Evolutionary conservation across 2,113 vertebrate species (phyloP), one percentile per base, ranked within the genome.

Genomic region (Psettodes erumei): DNA sequence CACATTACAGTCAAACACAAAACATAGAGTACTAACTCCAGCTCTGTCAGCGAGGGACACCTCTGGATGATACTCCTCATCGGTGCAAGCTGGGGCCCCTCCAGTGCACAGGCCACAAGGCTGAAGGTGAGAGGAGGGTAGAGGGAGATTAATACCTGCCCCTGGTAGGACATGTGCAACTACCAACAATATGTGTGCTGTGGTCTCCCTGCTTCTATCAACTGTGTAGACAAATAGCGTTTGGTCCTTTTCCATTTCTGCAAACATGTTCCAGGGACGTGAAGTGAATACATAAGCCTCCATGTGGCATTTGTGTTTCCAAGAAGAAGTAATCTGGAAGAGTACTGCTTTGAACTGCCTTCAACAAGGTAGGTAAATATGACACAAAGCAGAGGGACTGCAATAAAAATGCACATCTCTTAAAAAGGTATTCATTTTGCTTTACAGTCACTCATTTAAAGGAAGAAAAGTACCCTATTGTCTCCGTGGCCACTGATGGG

Each of bases 1-100:
- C 1, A 25, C 33, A 2, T 32, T 12, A 0, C 8, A 54, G 56
- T 48, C 7, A 58, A 25, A 21, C 1, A 60, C 0, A 50, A 21
- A 68, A 60, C 0, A 45, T 3, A 32, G 42, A 59, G 21, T 27
- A 87, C 95, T 93, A 75, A 98, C 96, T 95, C 92, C 67, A 98
- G 42, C 59, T 92, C 91, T 82, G 63, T 86, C 42, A 98, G 91
- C 19, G 72, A 84, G 32, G 87, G 25, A 60, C 90, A 95, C 3
- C 86, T 90, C 8, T 86, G 86, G 53, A 70, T n/a, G 43, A 94
- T 3, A 38, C 45, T 79, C 18, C 18, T 63, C 58, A 83, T 47
- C 0, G 88, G 75, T 64, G 15, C 48, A 42, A 86, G 61, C 3
- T 88, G 88, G 3, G 71, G 4, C 0, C 75, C 81, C 25, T 89